Percentiles rank a stretch among this genome's conserved stretches.
Conservation (phyloP, 2,888 invertebrate species). For the Synanthedon vespiformis region DNA sequence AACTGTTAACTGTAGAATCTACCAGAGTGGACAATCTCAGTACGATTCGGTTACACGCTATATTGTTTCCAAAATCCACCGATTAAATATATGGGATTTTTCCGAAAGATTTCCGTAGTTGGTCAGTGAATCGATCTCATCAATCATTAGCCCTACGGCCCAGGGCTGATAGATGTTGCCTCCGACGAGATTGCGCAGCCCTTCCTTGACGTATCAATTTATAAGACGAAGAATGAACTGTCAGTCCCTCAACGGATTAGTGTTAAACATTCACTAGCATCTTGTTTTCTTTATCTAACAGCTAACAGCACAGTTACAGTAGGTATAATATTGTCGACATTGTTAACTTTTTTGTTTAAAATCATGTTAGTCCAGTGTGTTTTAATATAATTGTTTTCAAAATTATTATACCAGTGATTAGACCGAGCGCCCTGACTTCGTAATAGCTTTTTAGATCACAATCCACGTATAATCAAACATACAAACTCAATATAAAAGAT, state of each 20-base stretch:
- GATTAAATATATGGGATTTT: conserved; percentile 8
- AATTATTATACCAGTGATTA: no score
- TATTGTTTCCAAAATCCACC: background rate
- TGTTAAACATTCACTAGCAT: conserved; percentile 23
- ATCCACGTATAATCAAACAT: no score
- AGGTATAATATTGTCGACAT: background rate
- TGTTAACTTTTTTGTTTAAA: background rate
- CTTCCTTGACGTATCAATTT: conserved; percentile 60
- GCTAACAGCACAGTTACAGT: background rate
- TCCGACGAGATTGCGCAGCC: conserved; percentile 44
- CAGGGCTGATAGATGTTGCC: conserved; percentile 46
- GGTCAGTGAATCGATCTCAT: conserved; percentile 38
- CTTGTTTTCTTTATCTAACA: background rate
- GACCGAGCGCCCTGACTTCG: no score
- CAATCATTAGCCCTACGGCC: conserved; percentile 47
- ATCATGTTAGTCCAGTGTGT: no score
- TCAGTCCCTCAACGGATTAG: conserved; percentile 40
- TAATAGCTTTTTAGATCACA: no score
- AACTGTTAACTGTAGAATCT: no score
- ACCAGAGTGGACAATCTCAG: no score
- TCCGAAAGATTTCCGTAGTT: conserved; percentile 18
- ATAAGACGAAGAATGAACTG: conserved; percentile 61
- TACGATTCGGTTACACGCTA: no score
- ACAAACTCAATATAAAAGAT: no score
- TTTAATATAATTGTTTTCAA: no score